phyloP scores from a whole-genome alignment of 2,797 vertebrate species.

The Molossus alvarezi region DNA sequence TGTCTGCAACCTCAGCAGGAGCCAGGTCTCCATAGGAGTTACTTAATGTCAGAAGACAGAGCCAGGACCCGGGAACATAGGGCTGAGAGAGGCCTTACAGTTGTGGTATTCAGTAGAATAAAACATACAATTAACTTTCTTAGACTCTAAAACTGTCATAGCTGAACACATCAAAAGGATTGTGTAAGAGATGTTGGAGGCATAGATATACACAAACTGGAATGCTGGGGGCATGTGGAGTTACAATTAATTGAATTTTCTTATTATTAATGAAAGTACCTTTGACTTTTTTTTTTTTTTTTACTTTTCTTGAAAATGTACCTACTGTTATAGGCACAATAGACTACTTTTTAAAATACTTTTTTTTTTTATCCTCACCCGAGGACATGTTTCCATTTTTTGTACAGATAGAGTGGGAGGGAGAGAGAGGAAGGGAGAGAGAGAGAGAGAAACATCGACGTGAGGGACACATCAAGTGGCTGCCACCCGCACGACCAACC shows the following conservation, averaged over 20 bases:
- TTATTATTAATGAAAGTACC: conserved; percentile 21
- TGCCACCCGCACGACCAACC: no score
- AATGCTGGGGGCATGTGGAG: not conserved
- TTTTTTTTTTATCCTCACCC: no score
- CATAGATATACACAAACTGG: not conserved
- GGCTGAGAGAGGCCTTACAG: not conserved
- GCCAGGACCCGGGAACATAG: not conserved
- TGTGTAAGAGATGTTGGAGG: not conserved
- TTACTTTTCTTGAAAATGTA: conserved; percentile 58
- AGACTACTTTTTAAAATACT: conserved; percentile 34
- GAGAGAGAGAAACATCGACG: no score
- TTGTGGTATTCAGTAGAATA: not conserved
- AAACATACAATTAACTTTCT: not conserved
- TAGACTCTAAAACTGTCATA: not conserved
- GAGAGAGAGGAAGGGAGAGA: no score
- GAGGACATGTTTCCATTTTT: no score
- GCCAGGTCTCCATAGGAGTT: not conserved
- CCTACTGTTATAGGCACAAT: not conserved
- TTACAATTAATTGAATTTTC: conserved; percentile 34
- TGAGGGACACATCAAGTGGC: no score
- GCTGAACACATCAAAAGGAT: conserved; percentile 35
- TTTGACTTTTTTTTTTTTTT: conserved; percentile 40
- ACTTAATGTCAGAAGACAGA: not conserved
- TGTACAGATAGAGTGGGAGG: no score
- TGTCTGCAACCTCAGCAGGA: not conserved